Conservation (phyloP, 1,140 invertebrate species). For the Calephelis nemesis region DNA sequence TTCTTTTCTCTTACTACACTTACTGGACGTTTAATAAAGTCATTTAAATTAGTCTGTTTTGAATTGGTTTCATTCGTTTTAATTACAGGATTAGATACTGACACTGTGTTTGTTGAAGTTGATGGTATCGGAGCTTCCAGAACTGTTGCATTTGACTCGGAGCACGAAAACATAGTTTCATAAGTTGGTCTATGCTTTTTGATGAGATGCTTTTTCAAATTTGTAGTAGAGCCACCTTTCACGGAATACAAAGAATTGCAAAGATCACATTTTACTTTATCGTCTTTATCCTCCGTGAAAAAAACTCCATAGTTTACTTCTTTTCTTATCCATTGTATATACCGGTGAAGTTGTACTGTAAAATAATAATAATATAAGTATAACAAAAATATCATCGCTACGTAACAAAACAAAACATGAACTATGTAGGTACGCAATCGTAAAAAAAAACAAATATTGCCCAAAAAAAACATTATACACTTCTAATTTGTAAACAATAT, state of each 20-base stretch:
- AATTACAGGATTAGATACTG: constrained; percentile 12
- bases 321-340: constrained; percentile 13
- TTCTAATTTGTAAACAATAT: too few species aligned
- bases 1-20: too few species aligned
- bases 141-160: constrained; percentile 14
- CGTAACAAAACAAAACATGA: too few species aligned
- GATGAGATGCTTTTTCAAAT: constrained; percentile 4
- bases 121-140: constrained; percentile 8
- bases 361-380: constrained; percentile 10
- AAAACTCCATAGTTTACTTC: constrained; percentile 16
- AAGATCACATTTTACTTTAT: constrained; percentile 17
- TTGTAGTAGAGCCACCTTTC: constrained; percentile 12
- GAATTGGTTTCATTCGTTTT: not conserved
- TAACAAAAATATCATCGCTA: not conserved
- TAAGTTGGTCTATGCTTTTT: constrained; percentile 12
- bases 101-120: constrained; percentile 6
- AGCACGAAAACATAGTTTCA: not conserved
- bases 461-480: too few species aligned
- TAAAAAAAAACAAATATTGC: too few species aligned
- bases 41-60: too few species aligned
- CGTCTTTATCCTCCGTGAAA: constrained; percentile 7
- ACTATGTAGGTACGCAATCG: too few species aligned
- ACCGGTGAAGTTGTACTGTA: constrained; percentile 4
- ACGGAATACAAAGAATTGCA: not conserved
- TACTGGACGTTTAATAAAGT: too few species aligned